phyloP scores from a whole-genome alignment of 1,140 invertebrate species.

The Andricus grossulariae region DNA sequence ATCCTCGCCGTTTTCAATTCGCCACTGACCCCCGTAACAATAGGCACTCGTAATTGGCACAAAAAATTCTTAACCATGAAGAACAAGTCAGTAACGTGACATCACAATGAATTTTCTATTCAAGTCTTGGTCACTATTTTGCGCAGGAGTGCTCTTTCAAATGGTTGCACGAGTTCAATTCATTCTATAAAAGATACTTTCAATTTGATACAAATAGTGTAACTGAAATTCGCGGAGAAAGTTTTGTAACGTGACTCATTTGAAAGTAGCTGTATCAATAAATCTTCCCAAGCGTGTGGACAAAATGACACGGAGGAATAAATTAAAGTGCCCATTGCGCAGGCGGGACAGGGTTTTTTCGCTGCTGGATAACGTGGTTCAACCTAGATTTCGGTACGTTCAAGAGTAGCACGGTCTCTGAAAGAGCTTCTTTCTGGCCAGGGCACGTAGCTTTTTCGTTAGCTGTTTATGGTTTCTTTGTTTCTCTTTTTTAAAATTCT shows the following conservation, averaged over 20 bases:
- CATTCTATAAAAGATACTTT: too few relatives aligned
- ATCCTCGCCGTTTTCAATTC: conserved; percentile 68
- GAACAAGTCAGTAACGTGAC: background rate
- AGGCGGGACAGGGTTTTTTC: conserved; percentile 63
- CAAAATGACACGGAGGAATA: conserved; percentile 21
- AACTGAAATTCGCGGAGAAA: background rate
- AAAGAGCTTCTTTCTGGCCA: conserved; percentile 57
- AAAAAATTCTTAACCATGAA: conserved; percentile 7
- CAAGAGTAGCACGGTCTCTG: conserved; percentile 74
- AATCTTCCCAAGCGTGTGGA: conserved; percentile 24
- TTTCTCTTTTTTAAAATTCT: conserved; percentile 36
- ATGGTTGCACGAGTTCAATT: too few relatives aligned
- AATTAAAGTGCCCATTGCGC: conserved; percentile 67
- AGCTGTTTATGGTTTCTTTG: conserved; percentile 35
- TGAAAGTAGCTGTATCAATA: conserved; percentile 21
- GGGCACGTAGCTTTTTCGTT: conserved; percentile 62
- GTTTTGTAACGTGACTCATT: conserved; percentile 24
- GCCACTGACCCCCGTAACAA: conserved; percentile 68
- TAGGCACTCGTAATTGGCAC: conserved; percentile 60
- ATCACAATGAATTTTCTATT: too few relatives aligned
- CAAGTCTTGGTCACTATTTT: too few relatives aligned
- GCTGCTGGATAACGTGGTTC: conserved; percentile 71
- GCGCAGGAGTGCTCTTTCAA: too few relatives aligned
- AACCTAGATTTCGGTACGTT: conserved; percentile 66
- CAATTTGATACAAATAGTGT: background rate